Conservation (phyloP, 2,888 invertebrate species). For the Orthosia gracilis region DNA sequence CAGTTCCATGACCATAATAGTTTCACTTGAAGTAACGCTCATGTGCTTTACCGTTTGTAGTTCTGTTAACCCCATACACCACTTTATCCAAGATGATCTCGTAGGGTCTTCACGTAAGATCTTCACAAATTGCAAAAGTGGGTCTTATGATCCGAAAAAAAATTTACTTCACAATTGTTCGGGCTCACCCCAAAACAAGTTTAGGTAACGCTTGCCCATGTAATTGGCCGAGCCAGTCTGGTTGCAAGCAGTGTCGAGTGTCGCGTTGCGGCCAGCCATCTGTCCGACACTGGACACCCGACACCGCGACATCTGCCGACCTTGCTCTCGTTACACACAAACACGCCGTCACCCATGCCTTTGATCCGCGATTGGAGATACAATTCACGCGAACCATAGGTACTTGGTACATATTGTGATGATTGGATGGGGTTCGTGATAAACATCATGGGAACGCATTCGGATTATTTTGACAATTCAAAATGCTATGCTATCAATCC, state of each 20-base stretch:
- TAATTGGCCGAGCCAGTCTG: conserved; percentile 19
- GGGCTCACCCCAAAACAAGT: conserved; percentile 6
- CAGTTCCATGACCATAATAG: conserved; percentile 33
- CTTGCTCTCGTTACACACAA: conserved; percentile 67
- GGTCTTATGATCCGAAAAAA: neutral
- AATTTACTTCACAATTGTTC: neutral
- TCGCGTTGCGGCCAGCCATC: conserved; percentile 45
- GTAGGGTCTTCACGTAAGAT: no score
- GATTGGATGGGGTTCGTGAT: neutral
- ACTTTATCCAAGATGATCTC: neutral
- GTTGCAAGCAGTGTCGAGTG: conserved; percentile 39
- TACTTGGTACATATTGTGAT: neutral
- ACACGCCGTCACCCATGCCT: conserved; percentile 14
- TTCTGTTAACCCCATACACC: conserved; percentile 10
- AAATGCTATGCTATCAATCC: neutral
- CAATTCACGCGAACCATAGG: conserved; percentile 12
- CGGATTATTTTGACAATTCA: neutral
- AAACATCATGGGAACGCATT: neutral
- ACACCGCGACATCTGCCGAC: conserved; percentile 73
- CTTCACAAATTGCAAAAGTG: neutral
- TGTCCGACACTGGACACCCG: conserved; percentile 71
- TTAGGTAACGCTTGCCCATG: neutral
- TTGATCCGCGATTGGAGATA: conserved; percentile 32
- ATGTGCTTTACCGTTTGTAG: conserved; percentile 25
- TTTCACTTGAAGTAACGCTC: conserved; percentile 41